Evolutionary conservation across 2,888 invertebrate genomes (phyloP).

Genomic region (Globia sparganii): DNA sequence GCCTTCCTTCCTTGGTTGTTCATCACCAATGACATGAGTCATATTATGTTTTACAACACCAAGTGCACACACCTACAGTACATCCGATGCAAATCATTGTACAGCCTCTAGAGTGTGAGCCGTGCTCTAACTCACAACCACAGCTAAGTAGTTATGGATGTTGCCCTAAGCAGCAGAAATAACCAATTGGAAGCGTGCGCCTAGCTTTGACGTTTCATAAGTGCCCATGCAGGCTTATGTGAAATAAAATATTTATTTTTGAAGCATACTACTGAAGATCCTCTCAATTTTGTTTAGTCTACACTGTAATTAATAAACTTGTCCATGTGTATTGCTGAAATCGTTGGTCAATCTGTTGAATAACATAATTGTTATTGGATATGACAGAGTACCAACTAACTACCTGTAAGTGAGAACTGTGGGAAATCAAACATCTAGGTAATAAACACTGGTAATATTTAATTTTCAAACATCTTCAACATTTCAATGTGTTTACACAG

Average conservation of each 20-base stretch:
- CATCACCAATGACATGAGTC: too few species aligned
- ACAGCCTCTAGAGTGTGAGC: too few species aligned
- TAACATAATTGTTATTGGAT: background rate
- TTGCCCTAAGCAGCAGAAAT: background rate
- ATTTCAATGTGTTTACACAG: background rate
- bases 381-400: background rate
- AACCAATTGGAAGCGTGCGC: background rate
- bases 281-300: background rate
- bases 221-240: background rate
- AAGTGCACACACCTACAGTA: background rate
- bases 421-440: background rate
- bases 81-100: background rate
- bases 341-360: background rate
- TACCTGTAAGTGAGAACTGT: background rate
- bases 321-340: background rate
- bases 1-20: too few species aligned
- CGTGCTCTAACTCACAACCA: background rate
- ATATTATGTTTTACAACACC: background rate
- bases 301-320: background rate
- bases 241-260: too few species aligned
- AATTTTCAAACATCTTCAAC: background rate
- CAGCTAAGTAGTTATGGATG: background rate
- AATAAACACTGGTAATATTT: background rate
- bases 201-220: background rate
- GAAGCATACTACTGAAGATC: background rate